A percentile compares a stretch with the other conserved stretches of the same genome.
phyloP scores from a whole-genome alignment of 2,888 invertebrate genomes.

The Andrena trimmerana region DNA sequence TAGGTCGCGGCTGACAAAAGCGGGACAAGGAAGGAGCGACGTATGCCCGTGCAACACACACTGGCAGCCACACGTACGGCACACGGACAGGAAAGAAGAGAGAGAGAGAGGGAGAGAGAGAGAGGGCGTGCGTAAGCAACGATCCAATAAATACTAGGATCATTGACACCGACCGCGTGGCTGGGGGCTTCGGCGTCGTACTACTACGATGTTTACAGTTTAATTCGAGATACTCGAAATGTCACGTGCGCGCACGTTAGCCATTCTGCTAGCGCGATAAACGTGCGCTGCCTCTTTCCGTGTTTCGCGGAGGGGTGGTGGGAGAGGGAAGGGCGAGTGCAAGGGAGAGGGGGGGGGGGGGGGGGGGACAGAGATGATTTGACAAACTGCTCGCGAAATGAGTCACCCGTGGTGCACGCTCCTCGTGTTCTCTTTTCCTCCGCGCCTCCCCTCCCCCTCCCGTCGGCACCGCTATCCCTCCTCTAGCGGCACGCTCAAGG shows the following conservation, averaged over 20 bases:
- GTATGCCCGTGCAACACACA: neutral
- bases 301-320: slow-evolving; percentile 19
- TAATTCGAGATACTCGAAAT: slow-evolving; percentile 76
- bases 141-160: slow-evolving; percentile 80
- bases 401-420: slow-evolving; percentile 47
- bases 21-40: slow-evolving; percentile 42
- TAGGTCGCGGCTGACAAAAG: slow-evolving; percentile 47
- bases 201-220: slow-evolving; percentile 76
- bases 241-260: slow-evolving; percentile 70
- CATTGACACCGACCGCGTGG: slow-evolving; percentile 75
- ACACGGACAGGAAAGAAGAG: slow-evolving; percentile 7
- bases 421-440: slow-evolving; percentile 31
- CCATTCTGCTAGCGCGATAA: slow-evolving; percentile 57
- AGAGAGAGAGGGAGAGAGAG: slow-evolving; percentile 1
- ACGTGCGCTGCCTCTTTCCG: slow-evolving; percentile 36
- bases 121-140: slow-evolving; percentile 69
- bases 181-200: slow-evolving; percentile 45
- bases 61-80: neutral
- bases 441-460: neutral
- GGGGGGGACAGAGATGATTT: slow-evolving; percentile 52
- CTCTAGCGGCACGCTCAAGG: slow-evolving; percentile 31
- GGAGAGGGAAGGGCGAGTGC: slow-evolving; percentile 29
- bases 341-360: slow-evolving; percentile 30
- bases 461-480: slow-evolving; percentile 15
- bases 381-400: slow-evolving; percentile 67